These are phyloP conservation scores for Branchinecta sandiegonensis DNA, from an alignment of 2,888 invertebrate genomes.

Conservation along the genomic window DNA sequence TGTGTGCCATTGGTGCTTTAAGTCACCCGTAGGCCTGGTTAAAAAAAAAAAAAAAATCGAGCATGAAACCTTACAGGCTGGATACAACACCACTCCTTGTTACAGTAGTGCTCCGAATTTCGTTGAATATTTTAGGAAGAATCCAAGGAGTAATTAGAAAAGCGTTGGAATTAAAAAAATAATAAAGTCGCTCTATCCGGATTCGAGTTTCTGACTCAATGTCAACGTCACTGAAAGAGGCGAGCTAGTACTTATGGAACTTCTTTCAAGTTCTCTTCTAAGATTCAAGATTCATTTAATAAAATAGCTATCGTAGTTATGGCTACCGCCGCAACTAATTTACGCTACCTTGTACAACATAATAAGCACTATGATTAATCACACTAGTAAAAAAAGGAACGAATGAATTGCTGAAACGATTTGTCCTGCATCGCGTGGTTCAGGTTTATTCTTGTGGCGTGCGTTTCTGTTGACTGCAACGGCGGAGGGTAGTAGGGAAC, in stretches of 20 bases:
- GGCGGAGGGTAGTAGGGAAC: not conserved
- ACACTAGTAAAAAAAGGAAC: not conserved
- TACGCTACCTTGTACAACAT: slow-evolving; percentile 11
- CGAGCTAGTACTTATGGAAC: not conserved
- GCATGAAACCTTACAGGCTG: no score
- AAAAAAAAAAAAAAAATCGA: no score
- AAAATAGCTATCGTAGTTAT: not conserved
- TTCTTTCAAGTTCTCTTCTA: not conserved
- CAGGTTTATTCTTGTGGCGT: not conserved
- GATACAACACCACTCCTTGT: no score
- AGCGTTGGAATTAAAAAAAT: no score
- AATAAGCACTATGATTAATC: not conserved
- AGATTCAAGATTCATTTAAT: no score
- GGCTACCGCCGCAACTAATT: slow-evolving; percentile 1
- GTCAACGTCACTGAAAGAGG: not conserved
- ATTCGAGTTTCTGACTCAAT: no score
- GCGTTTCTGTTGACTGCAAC: not conserved
- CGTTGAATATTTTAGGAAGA: no score
- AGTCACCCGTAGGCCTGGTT: no score
- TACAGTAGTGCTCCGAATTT: no score
- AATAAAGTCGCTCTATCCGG: no score
- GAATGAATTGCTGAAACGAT: slow-evolving; percentile 2
- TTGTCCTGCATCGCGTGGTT: not conserved
- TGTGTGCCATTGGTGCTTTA: no score
- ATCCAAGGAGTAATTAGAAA: no score